Conservation (phyloP, 2,113 vertebrate genomes). For the Siniperca chuatsi region DNA sequence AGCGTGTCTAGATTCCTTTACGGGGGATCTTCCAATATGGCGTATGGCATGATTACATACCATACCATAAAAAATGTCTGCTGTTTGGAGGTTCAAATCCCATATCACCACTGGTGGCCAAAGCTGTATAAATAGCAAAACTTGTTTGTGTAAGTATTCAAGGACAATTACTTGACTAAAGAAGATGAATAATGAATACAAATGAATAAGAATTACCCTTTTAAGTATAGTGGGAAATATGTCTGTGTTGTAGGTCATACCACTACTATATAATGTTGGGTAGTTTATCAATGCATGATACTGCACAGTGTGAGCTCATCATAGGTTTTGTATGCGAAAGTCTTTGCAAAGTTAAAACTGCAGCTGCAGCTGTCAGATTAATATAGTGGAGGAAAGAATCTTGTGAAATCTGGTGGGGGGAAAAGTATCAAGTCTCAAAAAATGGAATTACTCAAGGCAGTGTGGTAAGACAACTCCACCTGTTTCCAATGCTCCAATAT, state of each 20-base stretch:
- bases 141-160: neutral
- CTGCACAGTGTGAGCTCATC: slow-evolving; percentile 14
- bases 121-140: neutral
- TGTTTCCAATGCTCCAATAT: slow-evolving; percentile 49
- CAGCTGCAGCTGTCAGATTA: slow-evolving; percentile 60
- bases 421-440: slow-evolving; percentile 34
- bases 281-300: neutral
- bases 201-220: too few relatives aligned
- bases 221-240: neutral
- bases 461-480: slow-evolving; percentile 55
- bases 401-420: slow-evolving; percentile 34
- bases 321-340: slow-evolving; percentile 4
- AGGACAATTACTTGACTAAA: neutral
- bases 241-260: neutral
- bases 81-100: neutral
- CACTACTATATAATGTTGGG: neutral
- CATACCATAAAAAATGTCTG: neutral
- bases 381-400: slow-evolving; percentile 32
- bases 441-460: slow-evolving; percentile 27
- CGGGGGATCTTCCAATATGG: too few relatives aligned
- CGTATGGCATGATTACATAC: too few relatives aligned
- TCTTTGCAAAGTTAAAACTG: slow-evolving; percentile 19
- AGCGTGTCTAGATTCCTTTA: too few relatives aligned
- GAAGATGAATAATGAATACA: neutral
- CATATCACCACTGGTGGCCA: neutral